phyloP scores from a whole-genome alignment of 2,113 vertebrate genomes.

The Triplophysa tibetana region DNA sequence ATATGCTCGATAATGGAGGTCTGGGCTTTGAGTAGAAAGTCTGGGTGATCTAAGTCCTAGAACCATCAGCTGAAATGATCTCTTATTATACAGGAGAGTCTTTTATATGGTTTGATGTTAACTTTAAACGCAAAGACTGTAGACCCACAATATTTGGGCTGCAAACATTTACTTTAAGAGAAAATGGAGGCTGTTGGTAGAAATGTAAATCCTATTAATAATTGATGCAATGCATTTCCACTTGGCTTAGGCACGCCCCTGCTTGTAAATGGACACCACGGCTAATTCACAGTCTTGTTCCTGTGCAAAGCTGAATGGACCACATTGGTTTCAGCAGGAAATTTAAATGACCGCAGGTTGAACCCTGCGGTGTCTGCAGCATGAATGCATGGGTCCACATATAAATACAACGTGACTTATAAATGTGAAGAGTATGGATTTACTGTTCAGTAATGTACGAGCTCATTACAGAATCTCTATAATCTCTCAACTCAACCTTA shows the following conservation, averaged over 20 bases:
- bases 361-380: neutral
- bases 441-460: neutral
- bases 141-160: neutral
- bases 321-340: neutral
- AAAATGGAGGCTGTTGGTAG: neutral
- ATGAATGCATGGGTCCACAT: neutral
- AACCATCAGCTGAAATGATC: neutral
- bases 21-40: neutral
- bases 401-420: neutral
- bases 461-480: too few species aligned
- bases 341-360: neutral
- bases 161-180: neutral
- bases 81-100: neutral
- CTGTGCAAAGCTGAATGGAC: neutral
- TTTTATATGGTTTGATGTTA: neutral
- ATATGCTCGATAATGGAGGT: conserved; percentile 14
- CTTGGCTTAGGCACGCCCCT: conserved; percentile 5
- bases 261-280: conserved; percentile 4
- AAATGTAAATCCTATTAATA: conserved; percentile 28
- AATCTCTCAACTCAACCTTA: conserved; percentile 4
- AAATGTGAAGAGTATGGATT: neutral
- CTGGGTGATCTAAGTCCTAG: neutral
- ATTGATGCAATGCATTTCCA: conserved; percentile 24
- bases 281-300: neutral
- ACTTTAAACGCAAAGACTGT: neutral